Evolutionary conservation across 1,140 invertebrate species (phyloP).

Genomic region (Drosophila malerkotliana): DNA sequence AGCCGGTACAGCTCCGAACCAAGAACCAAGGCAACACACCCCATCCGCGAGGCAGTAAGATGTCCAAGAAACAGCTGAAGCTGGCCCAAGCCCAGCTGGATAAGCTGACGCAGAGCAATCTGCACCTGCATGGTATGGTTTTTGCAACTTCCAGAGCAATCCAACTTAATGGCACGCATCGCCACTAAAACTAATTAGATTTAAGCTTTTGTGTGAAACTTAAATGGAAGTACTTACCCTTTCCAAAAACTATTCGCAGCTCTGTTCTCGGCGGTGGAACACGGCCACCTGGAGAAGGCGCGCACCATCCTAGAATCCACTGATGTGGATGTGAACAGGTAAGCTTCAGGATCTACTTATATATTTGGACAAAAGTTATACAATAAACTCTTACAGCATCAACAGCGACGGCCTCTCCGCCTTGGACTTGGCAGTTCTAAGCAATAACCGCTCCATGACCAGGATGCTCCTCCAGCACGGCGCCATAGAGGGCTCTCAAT

Average conservation of each 20-base stretch:
- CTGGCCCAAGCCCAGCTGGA: constrained; percentile 88
- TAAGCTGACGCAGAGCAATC: constrained; percentile 92
- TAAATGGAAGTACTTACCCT: background rate
- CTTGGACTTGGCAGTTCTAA: constrained; percentile 95
- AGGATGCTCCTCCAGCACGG: constrained; percentile 95
- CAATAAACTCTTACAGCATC: constrained; percentile 85
- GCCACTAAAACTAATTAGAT: background rate
- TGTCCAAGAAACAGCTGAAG: constrained; percentile 86
- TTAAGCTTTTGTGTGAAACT: background rate
- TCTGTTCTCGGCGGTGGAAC: constrained; percentile 95
- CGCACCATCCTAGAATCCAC: constrained; percentile 94
- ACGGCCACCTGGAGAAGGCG: constrained; percentile 95
- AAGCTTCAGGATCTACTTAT: constrained; percentile 22
- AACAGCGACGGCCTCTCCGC: constrained; percentile 95
- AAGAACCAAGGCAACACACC: constrained; percentile 83
- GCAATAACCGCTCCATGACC: constrained; percentile 93
- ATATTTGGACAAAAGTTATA: background rate
- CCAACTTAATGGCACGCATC: constrained; percentile 27
- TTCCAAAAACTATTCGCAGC: constrained; percentile 86
- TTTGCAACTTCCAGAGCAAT: background rate
- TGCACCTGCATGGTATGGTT: constrained; percentile 93
- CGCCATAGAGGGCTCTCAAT: constrained; percentile 93
- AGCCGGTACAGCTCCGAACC: constrained; percentile 57
- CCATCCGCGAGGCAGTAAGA: constrained; percentile 84
- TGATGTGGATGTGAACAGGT: constrained; percentile 97